These are phyloP conservation scores for Cacoxenus indagator DNA, from an alignment of 2,888 invertebrate genomes.

Conservation along the genomic window DNA sequence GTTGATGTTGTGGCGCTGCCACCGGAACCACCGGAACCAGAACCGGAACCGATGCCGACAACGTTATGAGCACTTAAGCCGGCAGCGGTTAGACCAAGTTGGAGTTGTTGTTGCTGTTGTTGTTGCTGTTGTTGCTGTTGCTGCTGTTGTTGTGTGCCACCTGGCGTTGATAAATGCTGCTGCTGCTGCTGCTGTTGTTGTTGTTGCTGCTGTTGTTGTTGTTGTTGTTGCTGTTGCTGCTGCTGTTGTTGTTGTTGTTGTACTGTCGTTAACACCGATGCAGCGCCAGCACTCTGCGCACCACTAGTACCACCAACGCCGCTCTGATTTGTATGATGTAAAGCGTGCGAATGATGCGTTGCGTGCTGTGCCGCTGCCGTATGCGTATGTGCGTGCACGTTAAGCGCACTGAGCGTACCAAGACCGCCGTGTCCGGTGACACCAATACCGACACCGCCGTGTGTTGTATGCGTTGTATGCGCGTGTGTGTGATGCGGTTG, in stretches of 20 bases:
- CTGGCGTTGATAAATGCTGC: background rate
- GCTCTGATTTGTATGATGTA: conserved; percentile 28
- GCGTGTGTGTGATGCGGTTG: conserved; percentile 42
- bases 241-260: conserved; percentile 43
- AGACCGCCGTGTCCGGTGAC: conserved; percentile 26
- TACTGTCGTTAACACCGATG: background rate
- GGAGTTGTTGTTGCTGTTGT: conserved; percentile 71
- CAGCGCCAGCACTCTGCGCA: background rate
- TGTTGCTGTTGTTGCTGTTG: conserved; percentile 34
- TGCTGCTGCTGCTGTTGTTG: conserved; percentile 42
- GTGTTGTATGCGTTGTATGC: conserved; percentile 29
- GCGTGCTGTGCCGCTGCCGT: conserved; percentile 24
- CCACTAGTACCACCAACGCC: conserved; percentile 19
- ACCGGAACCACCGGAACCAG: conserved; percentile 48
- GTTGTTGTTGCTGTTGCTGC: conserved; percentile 25
- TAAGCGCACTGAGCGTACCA: conserved; percentile 24
- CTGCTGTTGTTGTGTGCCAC: conserved; percentile 35
- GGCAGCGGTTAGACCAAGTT: conserved; percentile 13
- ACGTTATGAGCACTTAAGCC: conserved; percentile 35
- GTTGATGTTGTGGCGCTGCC: conserved; percentile 48
- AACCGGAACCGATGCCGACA: conserved; percentile 45
- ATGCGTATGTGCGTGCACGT: conserved; percentile 22
- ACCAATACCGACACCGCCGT: conserved; percentile 30
- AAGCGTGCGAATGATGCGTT: conserved; percentile 9
- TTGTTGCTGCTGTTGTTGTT: conserved; percentile 37